phyloP scores from a whole-genome alignment of 2,888 invertebrate genomes.

The Heliconius ethilla region DNA sequence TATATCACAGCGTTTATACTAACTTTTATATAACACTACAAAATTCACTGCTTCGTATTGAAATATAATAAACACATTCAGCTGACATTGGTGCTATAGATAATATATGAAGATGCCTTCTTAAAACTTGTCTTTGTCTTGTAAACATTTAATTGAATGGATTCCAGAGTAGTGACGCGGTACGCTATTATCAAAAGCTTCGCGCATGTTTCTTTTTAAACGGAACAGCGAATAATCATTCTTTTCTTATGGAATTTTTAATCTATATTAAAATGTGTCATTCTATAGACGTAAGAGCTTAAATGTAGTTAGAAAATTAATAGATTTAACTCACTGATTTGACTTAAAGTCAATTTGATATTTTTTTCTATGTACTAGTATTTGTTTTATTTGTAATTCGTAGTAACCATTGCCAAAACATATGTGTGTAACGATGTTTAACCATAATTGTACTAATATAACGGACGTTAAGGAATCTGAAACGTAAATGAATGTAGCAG shows the following conservation, averaged over 20 bases:
- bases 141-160: slow-evolving; percentile 24
- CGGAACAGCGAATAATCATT: slow-evolving; percentile 29
- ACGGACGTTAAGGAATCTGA: slow-evolving; percentile 43
- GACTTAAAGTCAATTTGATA: slow-evolving; percentile 69
- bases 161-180: slow-evolving; percentile 30
- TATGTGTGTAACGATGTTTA: slow-evolving; percentile 36
- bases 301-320: slow-evolving; percentile 47
- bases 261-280: slow-evolving; percentile 21
- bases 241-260: slow-evolving; percentile 1
- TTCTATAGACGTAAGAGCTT: slow-evolving; percentile 27
- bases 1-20: slow-evolving; percentile 5
- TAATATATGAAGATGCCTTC: slow-evolving; percentile 56
- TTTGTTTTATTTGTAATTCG: slow-evolving; percentile 58
- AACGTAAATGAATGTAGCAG: slow-evolving; percentile 48
- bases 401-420: slow-evolving; percentile 73
- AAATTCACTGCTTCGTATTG: slow-evolving; percentile 40
- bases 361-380: slow-evolving; percentile 59
- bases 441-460: slow-evolving; percentile 28
- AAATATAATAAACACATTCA: slow-evolving; percentile 60
- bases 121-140: slow-evolving; percentile 34
- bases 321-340: slow-evolving; percentile 64
- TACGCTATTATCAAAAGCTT: slow-evolving; percentile 24
- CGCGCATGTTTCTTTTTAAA: slow-evolving; percentile 19
- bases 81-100: slow-evolving; percentile 80
- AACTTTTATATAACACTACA: slow-evolving; percentile 2